Percentiles rank a stretch among this genome's conserved stretches.
Conservation (phyloP, 2,797 vertebrate genomes). For the Poecilia velifera region DNA sequence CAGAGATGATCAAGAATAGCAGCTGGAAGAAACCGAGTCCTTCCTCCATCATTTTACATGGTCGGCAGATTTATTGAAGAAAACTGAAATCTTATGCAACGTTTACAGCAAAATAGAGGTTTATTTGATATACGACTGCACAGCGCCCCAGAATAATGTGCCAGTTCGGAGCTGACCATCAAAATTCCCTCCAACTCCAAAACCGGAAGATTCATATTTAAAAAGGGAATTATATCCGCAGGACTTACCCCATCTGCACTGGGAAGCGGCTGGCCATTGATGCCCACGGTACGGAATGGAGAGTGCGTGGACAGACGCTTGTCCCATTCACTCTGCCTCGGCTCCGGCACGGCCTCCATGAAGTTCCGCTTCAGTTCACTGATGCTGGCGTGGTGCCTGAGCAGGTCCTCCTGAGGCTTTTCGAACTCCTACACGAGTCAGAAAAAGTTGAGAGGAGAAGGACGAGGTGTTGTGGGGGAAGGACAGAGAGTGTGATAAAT, state of each 20-base stretch:
- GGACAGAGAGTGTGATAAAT: not conserved
- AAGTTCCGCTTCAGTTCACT: constrained; percentile 95
- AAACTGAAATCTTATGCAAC: not conserved
- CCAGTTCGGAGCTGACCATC: constrained; percentile 31
- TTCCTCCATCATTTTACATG: not conserved
- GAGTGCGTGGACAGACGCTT: constrained; percentile 95
- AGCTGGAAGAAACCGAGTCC: constrained; percentile 33
- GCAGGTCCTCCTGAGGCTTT: constrained; percentile 91
- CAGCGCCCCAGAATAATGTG: not conserved
- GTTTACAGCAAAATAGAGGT: not conserved
- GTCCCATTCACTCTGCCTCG: constrained; percentile 94
- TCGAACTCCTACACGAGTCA: constrained; percentile 84
- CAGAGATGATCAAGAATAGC: constrained; percentile 8
- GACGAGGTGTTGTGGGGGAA: not conserved
- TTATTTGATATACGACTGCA: not conserved
- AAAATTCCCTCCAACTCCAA: constrained; percentile 16
- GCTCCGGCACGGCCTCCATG: constrained; percentile 91
- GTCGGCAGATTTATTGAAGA: not conserved
- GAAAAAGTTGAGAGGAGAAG: not conserved
- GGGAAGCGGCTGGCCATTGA: constrained; percentile 85
- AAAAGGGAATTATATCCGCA: not conserved
- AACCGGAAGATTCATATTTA: constrained; percentile 20
- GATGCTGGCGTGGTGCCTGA: constrained; percentile 93
- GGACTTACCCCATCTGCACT: constrained; percentile 90
- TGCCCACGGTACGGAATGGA: constrained; percentile 87